phyloP scores from a whole-genome alignment of 2,888 invertebrate genomes.

The Adineta ricciae region DNA sequence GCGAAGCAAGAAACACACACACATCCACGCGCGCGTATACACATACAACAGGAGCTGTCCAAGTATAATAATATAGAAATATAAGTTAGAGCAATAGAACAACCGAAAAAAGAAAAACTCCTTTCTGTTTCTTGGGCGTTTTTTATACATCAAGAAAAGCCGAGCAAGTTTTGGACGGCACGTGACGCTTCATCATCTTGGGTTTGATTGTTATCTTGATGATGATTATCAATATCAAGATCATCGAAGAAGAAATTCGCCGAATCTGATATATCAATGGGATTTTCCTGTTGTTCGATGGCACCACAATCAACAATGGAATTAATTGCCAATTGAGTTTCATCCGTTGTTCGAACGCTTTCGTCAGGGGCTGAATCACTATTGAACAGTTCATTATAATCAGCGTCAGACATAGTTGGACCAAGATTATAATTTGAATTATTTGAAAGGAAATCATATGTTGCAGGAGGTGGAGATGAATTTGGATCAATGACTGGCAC shows the following conservation, averaged over 20 bases:
- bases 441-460: background rate
- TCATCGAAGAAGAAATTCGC: background rate
- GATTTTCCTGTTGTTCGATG: background rate
- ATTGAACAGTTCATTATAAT: background rate
- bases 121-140: background rate
- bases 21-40: background rate
- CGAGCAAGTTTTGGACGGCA: conserved; percentile 13
- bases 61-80: conserved; percentile 1
- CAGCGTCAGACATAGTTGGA: background rate
- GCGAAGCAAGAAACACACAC: background rate
- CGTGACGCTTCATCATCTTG: conserved; percentile 5
- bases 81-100: background rate
- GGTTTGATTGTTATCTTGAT: background rate
- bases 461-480: background rate
- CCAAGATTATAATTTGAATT: background rate
- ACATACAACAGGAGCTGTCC: background rate
- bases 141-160: conserved; percentile 3
- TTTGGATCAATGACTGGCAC: background rate
- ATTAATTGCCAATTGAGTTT: conserved; percentile 20
- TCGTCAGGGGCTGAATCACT: background rate
- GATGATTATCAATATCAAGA: background rate
- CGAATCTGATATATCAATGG: background rate
- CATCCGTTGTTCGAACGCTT: background rate
- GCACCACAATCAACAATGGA: conserved; percentile 1
- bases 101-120: background rate